Conservation (phyloP, 2,888 invertebrate genomes). For the Leptinotarsa rubiginosa region DNA sequence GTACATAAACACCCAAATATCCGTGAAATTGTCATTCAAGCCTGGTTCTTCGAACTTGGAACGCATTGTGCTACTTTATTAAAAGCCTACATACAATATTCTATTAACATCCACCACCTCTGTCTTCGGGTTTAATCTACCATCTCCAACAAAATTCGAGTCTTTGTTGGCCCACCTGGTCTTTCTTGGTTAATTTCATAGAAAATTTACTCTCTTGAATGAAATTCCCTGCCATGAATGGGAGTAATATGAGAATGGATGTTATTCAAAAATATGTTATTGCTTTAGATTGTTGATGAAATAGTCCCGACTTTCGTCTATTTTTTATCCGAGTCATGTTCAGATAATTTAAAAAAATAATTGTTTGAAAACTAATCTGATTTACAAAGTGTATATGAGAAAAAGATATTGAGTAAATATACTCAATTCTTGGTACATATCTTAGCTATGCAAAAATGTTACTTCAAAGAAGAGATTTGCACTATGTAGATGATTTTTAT, state of each 20-base stretch:
- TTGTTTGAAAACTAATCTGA: too few relatives aligned
- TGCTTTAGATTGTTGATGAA: constrained; percentile 32
- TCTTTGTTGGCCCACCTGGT: constrained; percentile 51
- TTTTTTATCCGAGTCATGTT: too few relatives aligned
- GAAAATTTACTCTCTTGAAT: constrained; percentile 47
- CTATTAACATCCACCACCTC: constrained; percentile 32
- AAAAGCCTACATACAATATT: constrained; percentile 22
- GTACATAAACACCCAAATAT: constrained; percentile 1
- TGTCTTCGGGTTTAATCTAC: constrained; percentile 34
- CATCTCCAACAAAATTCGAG: constrained; percentile 31
- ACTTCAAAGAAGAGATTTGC: too few relatives aligned
- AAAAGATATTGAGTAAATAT: too few relatives aligned
- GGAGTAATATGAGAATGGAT: constrained; percentile 26
- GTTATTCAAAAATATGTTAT: constrained; percentile 34
- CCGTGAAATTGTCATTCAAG: constrained; percentile 26
- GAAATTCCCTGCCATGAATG: constrained; percentile 43
- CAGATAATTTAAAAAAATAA: too few relatives aligned
- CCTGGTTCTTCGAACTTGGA: constrained; percentile 7
- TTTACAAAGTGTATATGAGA: too few relatives aligned
- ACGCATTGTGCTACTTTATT: constrained; percentile 15
- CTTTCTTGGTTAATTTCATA: constrained; percentile 49
- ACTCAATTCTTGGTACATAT: too few relatives aligned
- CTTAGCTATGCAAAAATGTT: too few relatives aligned
- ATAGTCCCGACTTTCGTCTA: constrained; percentile 7
- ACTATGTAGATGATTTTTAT: too few relatives aligned